Base-by-base conservation (phyloP, 2,797 vertebrate species). In the Myioborus miniatus region DNA sequence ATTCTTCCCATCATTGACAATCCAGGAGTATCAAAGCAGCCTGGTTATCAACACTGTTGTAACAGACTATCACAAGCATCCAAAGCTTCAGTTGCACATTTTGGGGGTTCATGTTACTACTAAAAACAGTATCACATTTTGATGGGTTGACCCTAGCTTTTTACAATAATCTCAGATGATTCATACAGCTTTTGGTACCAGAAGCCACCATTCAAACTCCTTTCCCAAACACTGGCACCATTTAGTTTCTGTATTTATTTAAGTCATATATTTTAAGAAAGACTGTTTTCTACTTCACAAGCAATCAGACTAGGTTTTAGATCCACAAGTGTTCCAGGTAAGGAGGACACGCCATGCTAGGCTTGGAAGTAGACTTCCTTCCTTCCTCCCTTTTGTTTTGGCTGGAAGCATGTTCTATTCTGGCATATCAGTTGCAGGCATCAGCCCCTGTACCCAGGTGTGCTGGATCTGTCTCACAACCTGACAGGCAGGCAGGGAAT, bases 321-420 rank as follows among this genome's bases (percentile, higher is more conserved):
- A 90, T 27, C 49, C 34, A 37, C 36, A 52, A 60, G 37, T 15
- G 63, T 27, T 64, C 47, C 36, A 90, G 34, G 41, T 55, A 83
- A 86, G 30, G 20, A 91, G 58, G n/a, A 72, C 30, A 56, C 71
- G 32, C 30, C 59, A 70, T 0, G 1, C 56, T 24, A 74, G 74
- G 34, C 56, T 87, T 3, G 0, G 63, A 65, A 93, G 60, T 47
- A 89, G 63, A 80, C 21, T 74, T 84, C 63, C 50, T 82, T 94
- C 70, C 50, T 79, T 92, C 67, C 50, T 82, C 55, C 63, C 50
- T 87, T 95, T 89, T 93, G 59, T 89, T 93, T 93, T 88, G 80
- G 44, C 86, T 96, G 59, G 86, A 90, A 86, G 30, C 18, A 29
- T 13, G 27, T 52, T 90, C 69, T 75, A 21, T 52, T 91, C 88